Percentiles rank a stretch among this genome's conserved stretches.
Conservation (phyloP, 2,797 vertebrate species). For the Hemitrygon akajei region DNA sequence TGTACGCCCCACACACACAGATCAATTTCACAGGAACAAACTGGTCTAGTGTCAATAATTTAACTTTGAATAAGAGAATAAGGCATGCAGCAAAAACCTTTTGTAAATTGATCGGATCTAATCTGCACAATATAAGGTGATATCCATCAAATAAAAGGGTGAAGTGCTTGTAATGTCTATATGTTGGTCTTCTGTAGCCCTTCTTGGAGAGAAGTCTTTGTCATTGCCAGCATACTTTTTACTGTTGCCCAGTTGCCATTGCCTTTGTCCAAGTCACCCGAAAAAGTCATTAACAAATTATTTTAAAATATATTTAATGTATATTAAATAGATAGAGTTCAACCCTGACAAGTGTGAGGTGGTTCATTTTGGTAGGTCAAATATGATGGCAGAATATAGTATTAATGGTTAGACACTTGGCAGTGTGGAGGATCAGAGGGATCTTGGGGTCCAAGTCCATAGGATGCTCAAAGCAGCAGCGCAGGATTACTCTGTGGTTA, state of each 20-base stretch:
- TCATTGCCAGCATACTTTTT: not conserved
- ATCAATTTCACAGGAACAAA: not conserved
- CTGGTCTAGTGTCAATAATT: not conserved
- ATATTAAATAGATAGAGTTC: too few species aligned
- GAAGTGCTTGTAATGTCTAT: not conserved
- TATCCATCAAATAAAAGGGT: not conserved
- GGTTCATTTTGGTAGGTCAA: too few species aligned
- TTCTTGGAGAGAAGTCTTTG: not conserved
- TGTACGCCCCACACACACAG: not conserved
- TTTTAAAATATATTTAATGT: not conserved
- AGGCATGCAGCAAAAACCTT: not conserved
- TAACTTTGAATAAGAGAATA: not conserved
- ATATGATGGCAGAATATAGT: too few species aligned
- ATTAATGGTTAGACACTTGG: too few species aligned
- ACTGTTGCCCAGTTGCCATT: not conserved
- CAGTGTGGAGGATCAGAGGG: too few species aligned
- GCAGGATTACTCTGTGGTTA: too few species aligned
- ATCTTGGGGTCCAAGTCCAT: too few species aligned
- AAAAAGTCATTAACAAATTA: not conserved
- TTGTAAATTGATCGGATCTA: not conserved
- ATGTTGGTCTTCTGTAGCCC: not conserved
- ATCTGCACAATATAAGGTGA: not conserved
- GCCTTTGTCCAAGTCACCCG: not conserved
- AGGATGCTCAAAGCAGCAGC: too few species aligned
- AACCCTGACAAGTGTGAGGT: too few species aligned